These are phyloP conservation scores for Nemapogon koenigi DNA, from an alignment of 2,888 invertebrate species.

Conservation along the genomic window DNA sequence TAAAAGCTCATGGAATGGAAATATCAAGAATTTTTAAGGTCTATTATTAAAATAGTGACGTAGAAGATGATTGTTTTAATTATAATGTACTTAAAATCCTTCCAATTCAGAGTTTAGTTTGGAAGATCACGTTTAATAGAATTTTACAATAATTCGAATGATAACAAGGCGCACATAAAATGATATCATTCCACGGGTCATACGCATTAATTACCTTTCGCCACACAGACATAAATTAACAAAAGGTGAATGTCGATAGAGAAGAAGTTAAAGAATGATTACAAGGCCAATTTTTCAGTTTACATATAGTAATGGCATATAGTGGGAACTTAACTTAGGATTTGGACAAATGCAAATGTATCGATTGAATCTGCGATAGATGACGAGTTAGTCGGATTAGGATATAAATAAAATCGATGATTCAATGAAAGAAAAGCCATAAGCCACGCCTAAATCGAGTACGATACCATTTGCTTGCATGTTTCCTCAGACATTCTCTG, in stretches of 20 bases:
- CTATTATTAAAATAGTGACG: too few species aligned
- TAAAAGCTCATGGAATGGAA: conserved; percentile 8
- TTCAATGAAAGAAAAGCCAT: conserved; percentile 51
- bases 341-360: conserved; percentile 21
- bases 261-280: conserved; percentile 3
- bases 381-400: conserved; percentile 56
- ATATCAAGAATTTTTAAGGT: conserved; percentile 15
- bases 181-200: too few species aligned
- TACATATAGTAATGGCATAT: too few species aligned
- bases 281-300: too few species aligned
- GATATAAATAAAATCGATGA: conserved; percentile 47
- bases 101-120: too few species aligned
- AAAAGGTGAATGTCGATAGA: conserved; percentile 20
- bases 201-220: conserved; percentile 36
- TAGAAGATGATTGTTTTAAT: too few species aligned
- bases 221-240: conserved; percentile 47
- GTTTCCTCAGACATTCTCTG: conserved; percentile 85
- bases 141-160: conserved; percentile 26
- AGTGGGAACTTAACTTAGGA: conserved; percentile 23
- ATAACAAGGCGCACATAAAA: conserved; percentile 49
- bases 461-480: conserved; percentile 82
- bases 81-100: too few species aligned
- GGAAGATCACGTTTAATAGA: conserved; percentile 4
- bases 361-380: conserved; percentile 20
- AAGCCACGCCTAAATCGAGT: conserved; percentile 61